These are phyloP conservation scores for Helogale parvula DNA, from an alignment of 2,113 vertebrate species.

Conservation along the genomic window DNA sequence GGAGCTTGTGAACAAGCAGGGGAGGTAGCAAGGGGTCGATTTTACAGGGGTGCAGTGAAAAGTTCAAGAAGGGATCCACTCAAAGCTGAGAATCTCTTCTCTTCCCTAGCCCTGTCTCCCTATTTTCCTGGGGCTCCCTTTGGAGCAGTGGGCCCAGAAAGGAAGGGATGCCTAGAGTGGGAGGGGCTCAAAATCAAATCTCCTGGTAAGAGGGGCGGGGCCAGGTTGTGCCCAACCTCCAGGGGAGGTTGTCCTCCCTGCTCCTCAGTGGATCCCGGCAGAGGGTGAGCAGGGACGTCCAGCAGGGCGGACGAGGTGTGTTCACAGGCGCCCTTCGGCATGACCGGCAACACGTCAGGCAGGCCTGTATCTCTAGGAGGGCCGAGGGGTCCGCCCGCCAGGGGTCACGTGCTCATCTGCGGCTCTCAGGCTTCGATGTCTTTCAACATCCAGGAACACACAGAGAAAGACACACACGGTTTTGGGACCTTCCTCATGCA, in stretches of 20 bases:
- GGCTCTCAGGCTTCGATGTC: background rate
- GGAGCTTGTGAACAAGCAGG: background rate
- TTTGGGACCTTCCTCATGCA: too few species aligned
- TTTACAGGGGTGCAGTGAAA: background rate
- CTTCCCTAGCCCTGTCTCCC: background rate
- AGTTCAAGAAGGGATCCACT: background rate
- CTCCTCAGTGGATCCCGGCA: background rate
- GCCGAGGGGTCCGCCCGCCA: rapidly evolving
- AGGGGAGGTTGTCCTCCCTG: background rate
- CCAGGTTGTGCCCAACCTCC: background rate
- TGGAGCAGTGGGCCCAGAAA: background rate
- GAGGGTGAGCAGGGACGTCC: background rate
- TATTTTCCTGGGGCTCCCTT: background rate
- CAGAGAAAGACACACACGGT: background rate
- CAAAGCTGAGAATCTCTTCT: background rate
- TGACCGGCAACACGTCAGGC: too few species aligned
- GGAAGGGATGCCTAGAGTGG: background rate
- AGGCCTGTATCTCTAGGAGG: background rate
- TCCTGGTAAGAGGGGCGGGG: background rate
- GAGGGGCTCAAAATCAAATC: background rate
- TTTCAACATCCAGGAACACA: background rate
- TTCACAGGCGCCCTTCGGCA: background rate
- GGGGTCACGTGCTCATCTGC: background rate
- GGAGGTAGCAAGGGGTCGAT: background rate
- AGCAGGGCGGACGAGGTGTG: background rate